These are phyloP conservation scores for Clarias pachynema DNA, from an alignment of 2,797 vertebrate species.

Conservation along the genomic window DNA sequence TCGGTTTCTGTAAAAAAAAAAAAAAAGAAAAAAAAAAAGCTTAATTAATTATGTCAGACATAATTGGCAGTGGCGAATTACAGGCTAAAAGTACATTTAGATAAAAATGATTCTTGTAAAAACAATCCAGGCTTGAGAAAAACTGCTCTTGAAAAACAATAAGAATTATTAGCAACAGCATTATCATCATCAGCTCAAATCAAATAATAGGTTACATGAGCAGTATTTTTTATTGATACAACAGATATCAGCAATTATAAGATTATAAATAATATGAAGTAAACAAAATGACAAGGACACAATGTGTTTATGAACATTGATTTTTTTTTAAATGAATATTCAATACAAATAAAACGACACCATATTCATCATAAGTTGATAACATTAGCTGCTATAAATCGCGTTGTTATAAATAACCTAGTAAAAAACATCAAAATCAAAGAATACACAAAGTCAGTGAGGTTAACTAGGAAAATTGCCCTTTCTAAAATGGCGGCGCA, in stretches of 20 bases:
- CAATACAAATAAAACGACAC: neutral
- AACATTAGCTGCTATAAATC: neutral
- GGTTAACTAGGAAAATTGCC: neutral
- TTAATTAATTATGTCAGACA: neutral
- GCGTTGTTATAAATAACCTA: neutral
- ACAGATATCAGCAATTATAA: neutral
- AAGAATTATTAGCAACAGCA: neutral
- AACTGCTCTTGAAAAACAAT: neutral
- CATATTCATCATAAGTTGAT: no score
- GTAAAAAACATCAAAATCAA: neutral
- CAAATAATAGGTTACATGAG: neutral
- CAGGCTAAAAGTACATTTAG: neutral
- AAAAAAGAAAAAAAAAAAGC: no score
- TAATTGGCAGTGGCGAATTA: neutral
- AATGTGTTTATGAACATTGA: neutral
- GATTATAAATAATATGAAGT: neutral
- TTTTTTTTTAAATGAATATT: neutral
- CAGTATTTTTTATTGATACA: neutral
- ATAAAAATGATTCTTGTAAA: neutral
- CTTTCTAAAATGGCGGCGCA: slow-evolving; percentile 1
- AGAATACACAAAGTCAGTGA: neutral
- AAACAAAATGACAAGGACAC: no score
- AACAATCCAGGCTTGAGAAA: neutral
- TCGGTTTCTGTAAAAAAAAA: neutral
- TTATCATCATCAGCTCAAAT: neutral